Base-by-base conservation (phyloP, 2,113 vertebrate species). In the Zingel zingel region DNA sequence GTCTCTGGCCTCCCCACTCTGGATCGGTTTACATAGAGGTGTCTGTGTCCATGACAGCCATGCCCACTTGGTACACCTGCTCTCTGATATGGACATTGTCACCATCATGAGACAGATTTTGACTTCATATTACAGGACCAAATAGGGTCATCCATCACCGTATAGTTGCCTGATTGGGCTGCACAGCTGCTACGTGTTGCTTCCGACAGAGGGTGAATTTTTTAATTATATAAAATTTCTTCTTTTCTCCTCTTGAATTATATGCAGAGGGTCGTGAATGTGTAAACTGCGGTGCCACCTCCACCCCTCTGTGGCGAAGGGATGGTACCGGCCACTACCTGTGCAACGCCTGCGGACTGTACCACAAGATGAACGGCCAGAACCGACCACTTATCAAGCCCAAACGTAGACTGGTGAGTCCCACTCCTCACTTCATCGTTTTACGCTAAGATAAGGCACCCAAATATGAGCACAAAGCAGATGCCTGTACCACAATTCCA, bases 291-390 rank as follows among this genome's bases (percentile, higher is more conserved):
- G 99, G 99, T 61, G 98, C 99, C 83, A 99, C 99, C 54, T 98
- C 99, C 36, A 99, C 99, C 63, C 98, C 98, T 64, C 96, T 99
- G 85, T 99, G 99, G 99, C 96, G 99, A 85, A 95, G 99, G 91
- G 99, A 99, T 9, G 99, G 98, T 86, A 99, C 99, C 0, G 99
- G 99, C 77, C 99, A 99, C 94, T 99, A 99, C 96, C 96, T 99
- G 93, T 99, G 99, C 93, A 99, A 99, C 23, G 98, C 98, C 93
- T 99, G 98, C 7, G 98, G 98, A 82, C 96, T 99, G 88, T 99
- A 99, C 94, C 98, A 99, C 95, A 99, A 99, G 96, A 99, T 99
- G 98, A 99, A 99, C 3, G 98, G 98, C 77, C 98, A 99, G 95
- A 99, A 99, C 93, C 95, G 98, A 94, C 98, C 98, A 0, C 98